These are phyloP conservation scores for Characodon lateralis DNA, from an alignment of 2,797 vertebrate species.

Conservation along the genomic window DNA sequence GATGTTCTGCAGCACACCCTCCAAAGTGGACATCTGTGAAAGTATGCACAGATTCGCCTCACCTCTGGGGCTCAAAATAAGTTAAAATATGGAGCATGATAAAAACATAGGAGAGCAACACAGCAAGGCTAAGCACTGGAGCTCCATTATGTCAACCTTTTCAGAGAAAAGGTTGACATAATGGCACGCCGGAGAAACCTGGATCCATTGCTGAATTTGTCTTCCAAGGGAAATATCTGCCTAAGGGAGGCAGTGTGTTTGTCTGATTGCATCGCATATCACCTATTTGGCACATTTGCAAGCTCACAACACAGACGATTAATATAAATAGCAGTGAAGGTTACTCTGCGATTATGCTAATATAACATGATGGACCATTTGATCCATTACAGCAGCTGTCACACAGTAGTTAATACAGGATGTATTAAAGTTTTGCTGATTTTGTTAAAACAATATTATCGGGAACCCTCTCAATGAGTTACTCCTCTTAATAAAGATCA, in stretches of 20 bases:
- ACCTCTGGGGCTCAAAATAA: slow-evolving; percentile 21
- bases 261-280: slow-evolving; percentile 22
- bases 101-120: slow-evolving; percentile 13
- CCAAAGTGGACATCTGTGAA: slow-evolving; percentile 47
- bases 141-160: slow-evolving; percentile 9
- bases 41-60: slow-evolving; percentile 36
- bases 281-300: slow-evolving; percentile 33
- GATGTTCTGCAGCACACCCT: slow-evolving; percentile 45
- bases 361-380: slow-evolving; percentile 44
- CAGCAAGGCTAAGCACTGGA: slow-evolving; percentile 7
- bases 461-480: slow-evolving; percentile 39
- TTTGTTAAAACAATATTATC: slow-evolving; percentile 45
- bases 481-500: slow-evolving; percentile 34
- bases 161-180: slow-evolving; percentile 10
- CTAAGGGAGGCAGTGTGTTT: slow-evolving; percentile 17
- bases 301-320: slow-evolving; percentile 21
- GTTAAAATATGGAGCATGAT: slow-evolving; percentile 25
- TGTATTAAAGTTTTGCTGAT: slow-evolving; percentile 34
- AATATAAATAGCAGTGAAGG: slow-evolving; percentile 11
- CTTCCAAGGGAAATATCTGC: slow-evolving; percentile 2
- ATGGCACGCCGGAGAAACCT: slow-evolving; percentile 2
- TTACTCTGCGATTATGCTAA: slow-evolving; percentile 53
- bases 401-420: slow-evolving; percentile 45
- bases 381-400: slow-evolving; percentile 46
- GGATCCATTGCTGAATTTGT: background rate